A percentile compares a stretch with the other conserved stretches of the same genome.
Conservation (phyloP, 1,140 invertebrate species). For the Ectropis grisescens region DNA sequence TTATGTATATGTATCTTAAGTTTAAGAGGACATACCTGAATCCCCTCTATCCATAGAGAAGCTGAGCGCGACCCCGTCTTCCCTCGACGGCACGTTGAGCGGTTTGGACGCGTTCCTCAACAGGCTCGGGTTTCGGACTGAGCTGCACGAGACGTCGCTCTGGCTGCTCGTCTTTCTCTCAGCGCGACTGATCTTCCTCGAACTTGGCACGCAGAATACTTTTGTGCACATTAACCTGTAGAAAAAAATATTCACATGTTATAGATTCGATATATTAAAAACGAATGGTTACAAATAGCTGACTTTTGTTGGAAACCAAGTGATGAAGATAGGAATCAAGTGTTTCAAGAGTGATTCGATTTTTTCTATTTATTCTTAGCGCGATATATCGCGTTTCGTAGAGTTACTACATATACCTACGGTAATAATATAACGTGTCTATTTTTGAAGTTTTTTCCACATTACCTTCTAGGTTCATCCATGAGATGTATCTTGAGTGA, state of each 20-base stretch:
- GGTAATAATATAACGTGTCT: no score
- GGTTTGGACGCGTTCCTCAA: constrained; percentile 27
- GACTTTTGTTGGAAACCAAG: no score
- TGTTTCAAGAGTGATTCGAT: no score
- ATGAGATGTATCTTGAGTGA: constrained; percentile 87
- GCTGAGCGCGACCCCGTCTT: constrained; percentile 49
- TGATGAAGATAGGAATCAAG: no score
- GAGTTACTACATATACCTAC: no score
- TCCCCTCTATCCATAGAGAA: constrained; percentile 57
- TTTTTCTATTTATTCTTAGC: no score
- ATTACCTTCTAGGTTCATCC: constrained; percentile 74
- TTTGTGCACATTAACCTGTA: constrained; percentile 78
- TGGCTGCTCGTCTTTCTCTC: constrained; percentile 21
- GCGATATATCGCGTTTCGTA: no score
- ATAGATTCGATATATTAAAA: no score
- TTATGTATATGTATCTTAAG: no score
- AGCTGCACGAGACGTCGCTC: constrained; percentile 15
- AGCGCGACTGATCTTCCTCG: constrained; percentile 42
- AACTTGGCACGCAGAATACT: constrained; percentile 73
- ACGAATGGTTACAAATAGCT: no score
- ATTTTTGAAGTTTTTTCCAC: no score
- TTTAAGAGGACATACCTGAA: constrained; percentile 62
- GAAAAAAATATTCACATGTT: constrained; percentile 6
- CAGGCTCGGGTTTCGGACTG: no score
- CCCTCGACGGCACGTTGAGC: constrained; percentile 32